A percentile compares a stretch with the other conserved stretches of the same genome.
Evolutionary conservation across 2,113 vertebrate species (phyloP).

Genomic region (Isurus oxyrinchus): DNA sequence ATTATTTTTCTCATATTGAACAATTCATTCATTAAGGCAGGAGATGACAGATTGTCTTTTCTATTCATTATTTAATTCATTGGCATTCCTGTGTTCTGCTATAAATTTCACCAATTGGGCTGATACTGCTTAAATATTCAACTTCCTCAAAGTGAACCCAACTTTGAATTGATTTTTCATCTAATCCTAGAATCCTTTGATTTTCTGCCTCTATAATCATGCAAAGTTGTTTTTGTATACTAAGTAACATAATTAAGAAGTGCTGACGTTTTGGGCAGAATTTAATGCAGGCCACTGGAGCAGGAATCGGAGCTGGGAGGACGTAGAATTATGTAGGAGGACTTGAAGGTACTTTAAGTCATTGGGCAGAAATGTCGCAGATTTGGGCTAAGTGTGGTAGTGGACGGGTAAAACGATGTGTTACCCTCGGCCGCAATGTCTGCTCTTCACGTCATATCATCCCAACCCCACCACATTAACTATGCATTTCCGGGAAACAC

Average conservation of each 20-base stretch:
- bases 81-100: neutral
- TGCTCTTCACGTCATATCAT: no score
- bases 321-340: neutral
- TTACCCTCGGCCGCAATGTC: no score
- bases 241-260: neutral
- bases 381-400: no score
- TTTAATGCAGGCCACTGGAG: neutral
- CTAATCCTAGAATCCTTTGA: neutral
- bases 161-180: neutral
- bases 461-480: no score
- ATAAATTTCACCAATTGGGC: neutral
- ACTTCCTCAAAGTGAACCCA: neutral
- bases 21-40: neutral
- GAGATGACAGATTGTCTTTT: neutral
- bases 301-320: no score
- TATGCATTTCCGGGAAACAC: no score
- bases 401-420: no score
- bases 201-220: conserved; percentile 1
- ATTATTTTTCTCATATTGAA: neutral
- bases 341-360: neutral
- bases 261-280: neutral
- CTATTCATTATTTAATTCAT: neutral
- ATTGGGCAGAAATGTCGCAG: no score
- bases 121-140: neutral
- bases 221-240: neutral